Base-by-base conservation (phyloP, 1,140 invertebrate genomes). In the Drosophila obscura region DNA sequence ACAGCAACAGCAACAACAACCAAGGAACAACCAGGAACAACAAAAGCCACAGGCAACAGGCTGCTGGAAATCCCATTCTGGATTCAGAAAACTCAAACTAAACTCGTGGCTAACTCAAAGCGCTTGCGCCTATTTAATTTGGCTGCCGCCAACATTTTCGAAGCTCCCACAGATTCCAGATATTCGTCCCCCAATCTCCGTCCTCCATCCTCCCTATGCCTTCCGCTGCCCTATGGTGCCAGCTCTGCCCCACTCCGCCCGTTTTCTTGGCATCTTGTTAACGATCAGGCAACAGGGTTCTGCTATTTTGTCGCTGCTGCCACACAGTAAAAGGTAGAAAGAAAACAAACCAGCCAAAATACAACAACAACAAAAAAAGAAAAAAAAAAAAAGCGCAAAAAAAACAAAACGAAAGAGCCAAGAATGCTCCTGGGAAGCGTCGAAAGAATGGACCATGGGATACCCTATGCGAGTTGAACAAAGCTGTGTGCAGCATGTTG, bases 261-360 rank as follows among this genome's bases (percentile, higher is more conserved):
- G 65, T 85, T 85, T 78, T 85, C 82, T 85, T 77, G 82, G 82
- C 82, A 87, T 87, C 82, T 87, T 87, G 82, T 87, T 87, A 87
- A 87, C 82, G 82, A 87, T 88, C 82, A 88, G 83, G 82, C 82
- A 87, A 87, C 82, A 87, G 82, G 83, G 83, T 87, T 87, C 82
- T 88, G 82, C 82, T 88, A 87, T 87, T 87, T 87, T 87, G 82
- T 87, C 78, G 81, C 81, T 85, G 81, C 68, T 72, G 66, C 76
- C 80, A 75, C 72, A 66, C 52, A 71, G 62, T 19, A 65, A 74
- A 74, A 63, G 49, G 46, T 41, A 60, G 22, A 26, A 45, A 45
- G 60, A 50, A 56, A 57, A 48, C 45, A 50, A 61, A 60, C 1
- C 19, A 64, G 24, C 26, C 35, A 58, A 66, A 80, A 78, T 41